A percentile compares a stretch with the other conserved stretches of the same genome.
These are phyloP conservation scores for Nezara viridula DNA, from an alignment of 2,888 invertebrate species.

Conservation along the genomic window DNA sequence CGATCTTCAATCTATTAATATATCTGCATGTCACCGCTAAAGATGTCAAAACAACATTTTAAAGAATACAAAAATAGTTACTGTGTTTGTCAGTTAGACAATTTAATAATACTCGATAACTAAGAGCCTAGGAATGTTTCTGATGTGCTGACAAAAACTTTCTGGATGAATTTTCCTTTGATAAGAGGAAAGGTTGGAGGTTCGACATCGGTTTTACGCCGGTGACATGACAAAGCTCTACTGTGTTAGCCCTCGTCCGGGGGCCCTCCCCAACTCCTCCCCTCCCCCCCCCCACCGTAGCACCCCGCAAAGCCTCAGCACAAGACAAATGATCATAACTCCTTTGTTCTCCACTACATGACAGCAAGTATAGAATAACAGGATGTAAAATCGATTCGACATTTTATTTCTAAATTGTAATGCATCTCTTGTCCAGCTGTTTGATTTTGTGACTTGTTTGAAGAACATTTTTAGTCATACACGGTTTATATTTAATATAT, in stretches of 20 bases:
- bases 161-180: background rate
- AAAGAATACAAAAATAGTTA: no score
- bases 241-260: background rate
- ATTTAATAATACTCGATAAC: no score
- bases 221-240: background rate
- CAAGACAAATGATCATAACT: constrained; percentile 16
- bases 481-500: no score
- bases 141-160: background rate
- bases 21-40: no score
- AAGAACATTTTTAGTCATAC: no score
- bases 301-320: background rate
- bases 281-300: background rate
- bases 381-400: background rate
- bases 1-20: no score
- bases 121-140: no score
- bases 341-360: background rate
- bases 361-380: background rate
- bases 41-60: no score
- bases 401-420: background rate
- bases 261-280: background rate
- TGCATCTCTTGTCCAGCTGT: background rate
- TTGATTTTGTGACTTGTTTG: background rate
- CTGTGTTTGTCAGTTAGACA: no score
- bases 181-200: background rate
- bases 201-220: constrained; percentile 3